A percentile compares a stretch with the other conserved stretches of the same genome.
These are phyloP conservation scores for Loriculus beryllinus DNA, from an alignment of 2,797 vertebrate species.

Conservation along the genomic window DNA sequence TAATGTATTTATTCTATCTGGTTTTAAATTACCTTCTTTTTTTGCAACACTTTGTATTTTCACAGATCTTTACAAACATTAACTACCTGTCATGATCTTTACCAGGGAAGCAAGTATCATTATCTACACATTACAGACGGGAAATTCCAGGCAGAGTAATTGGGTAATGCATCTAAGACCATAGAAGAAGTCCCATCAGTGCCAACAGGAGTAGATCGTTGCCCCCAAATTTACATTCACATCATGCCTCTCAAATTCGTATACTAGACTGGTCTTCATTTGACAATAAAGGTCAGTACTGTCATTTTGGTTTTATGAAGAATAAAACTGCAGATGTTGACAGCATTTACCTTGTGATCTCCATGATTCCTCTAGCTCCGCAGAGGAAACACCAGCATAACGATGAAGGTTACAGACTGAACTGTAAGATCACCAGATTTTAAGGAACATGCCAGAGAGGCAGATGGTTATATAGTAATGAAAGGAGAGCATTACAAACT, in stretches of 20 bases:
- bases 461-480: constrained; percentile 52
- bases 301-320: background rate
- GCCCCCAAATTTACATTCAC: background rate
- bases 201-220: background rate
- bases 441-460: constrained; percentile 28
- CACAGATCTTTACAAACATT: background rate
- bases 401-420: background rate
- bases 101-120: background rate
- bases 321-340: background rate
- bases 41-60: background rate
- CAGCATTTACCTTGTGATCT: background rate
- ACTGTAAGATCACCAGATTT: constrained; percentile 3
- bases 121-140: background rate
- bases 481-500: constrained; percentile 53
- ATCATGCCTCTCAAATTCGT: background rate
- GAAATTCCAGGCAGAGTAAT: background rate
- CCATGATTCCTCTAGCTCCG: background rate
- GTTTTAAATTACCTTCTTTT: background rate
- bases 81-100: background rate
- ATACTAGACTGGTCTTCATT: background rate
- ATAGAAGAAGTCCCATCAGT: background rate
- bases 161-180: background rate
- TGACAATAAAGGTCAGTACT: background rate
- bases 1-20: too few relatives aligned
- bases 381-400: background rate